These are phyloP conservation scores for Sinella curviseta DNA, from an alignment of 1,140 invertebrate species.

Conservation along the genomic window DNA sequence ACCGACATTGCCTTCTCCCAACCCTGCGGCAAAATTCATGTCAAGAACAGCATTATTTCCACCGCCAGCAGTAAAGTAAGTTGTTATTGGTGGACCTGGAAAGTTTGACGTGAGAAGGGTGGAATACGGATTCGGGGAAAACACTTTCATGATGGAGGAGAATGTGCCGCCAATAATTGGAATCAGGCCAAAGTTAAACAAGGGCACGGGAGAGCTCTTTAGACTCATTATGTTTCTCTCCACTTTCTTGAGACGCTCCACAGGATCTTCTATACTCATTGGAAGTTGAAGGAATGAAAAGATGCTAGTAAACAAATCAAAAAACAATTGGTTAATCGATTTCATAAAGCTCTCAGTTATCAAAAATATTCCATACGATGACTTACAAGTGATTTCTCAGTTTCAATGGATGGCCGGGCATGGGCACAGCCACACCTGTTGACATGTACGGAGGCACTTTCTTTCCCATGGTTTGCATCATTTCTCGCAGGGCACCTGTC, in stretches of 20 bases:
- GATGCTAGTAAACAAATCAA: constrained; percentile 26
- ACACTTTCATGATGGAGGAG: constrained; percentile 25
- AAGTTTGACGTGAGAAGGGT: constrained; percentile 36
- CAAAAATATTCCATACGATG: too few relatives aligned
- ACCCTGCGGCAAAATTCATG: constrained; percentile 39
- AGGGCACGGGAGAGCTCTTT: constrained; percentile 32
- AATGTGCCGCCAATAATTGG: constrained; percentile 39
- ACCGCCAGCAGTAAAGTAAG: constrained; percentile 30
- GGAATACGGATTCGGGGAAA: constrained; percentile 29
- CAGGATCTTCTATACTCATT: constrained; percentile 27
- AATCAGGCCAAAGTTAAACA: constrained; percentile 31
- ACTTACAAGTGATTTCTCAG: constrained; percentile 46
- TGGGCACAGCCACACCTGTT: constrained; percentile 39
- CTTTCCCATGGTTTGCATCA: constrained; percentile 21
- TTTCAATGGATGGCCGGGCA: constrained; percentile 45
- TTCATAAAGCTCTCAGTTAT: not conserved
- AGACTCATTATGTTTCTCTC: constrained; percentile 20
- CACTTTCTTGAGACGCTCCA: constrained; percentile 22
- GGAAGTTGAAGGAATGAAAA: constrained; percentile 43
- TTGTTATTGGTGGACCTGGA: constrained; percentile 27
- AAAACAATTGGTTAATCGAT: not conserved
- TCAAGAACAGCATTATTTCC: constrained; percentile 18
- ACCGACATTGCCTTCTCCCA: constrained; percentile 43
- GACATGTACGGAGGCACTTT: constrained; percentile 33
- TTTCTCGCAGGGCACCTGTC: constrained; percentile 7